Evolutionary conservation across 1,140 invertebrate genomes (phyloP).

Genomic region (Frieseomelitta varia): DNA sequence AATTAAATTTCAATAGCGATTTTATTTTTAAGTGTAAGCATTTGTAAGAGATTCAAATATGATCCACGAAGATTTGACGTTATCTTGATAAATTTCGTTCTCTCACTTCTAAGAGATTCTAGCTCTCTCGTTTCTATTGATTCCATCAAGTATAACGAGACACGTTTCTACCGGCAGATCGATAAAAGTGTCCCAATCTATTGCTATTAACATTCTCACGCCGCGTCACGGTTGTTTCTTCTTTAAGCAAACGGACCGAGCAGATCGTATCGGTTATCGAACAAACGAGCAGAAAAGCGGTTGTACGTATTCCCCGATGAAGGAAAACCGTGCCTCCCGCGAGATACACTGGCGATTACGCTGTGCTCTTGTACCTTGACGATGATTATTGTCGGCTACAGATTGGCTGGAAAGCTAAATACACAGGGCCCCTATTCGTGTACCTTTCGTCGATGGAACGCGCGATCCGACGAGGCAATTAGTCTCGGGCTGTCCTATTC

Average conservation of each 20-base stretch:
- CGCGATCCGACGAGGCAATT: conserved; percentile 31
- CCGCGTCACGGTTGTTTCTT: background rate
- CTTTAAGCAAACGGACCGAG: background rate
- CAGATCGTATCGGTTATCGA: background rate
- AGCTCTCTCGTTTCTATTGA: too few relatives aligned
- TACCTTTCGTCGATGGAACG: conserved; percentile 40
- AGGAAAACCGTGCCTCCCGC: conserved; percentile 3
- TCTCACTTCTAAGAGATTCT: too few relatives aligned
- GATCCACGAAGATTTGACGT: too few relatives aligned
- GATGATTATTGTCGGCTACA: conserved; percentile 27
- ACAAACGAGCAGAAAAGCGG: background rate
- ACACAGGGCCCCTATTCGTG: background rate
- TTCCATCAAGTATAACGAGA: too few relatives aligned
- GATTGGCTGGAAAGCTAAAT: conserved; percentile 13
- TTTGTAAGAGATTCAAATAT: too few relatives aligned
- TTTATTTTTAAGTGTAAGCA: too few relatives aligned
- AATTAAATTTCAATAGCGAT: too few relatives aligned
- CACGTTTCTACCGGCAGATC: background rate
- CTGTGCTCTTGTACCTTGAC: background rate
- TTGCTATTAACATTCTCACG: background rate
- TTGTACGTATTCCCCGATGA: background rate
- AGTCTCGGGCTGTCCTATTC: conserved; percentile 27
- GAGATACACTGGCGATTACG: conserved; percentile 19
- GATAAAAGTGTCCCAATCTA: background rate
- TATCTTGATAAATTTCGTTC: too few relatives aligned